Base-by-base conservation (phyloP, 1,140 invertebrate species). In the Ectropis grisescens region DNA sequence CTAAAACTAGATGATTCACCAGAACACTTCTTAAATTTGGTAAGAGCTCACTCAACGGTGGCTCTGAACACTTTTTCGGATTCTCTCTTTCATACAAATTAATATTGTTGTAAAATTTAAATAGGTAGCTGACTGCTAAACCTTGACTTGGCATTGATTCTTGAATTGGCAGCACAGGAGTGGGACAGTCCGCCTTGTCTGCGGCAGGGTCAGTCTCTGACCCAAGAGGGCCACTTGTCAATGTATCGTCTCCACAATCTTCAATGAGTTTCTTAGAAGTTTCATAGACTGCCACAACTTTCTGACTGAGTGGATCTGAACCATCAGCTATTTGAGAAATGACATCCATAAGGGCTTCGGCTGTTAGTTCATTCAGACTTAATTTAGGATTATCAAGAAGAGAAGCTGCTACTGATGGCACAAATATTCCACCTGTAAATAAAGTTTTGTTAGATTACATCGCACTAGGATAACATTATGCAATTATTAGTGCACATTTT, bases 301-400 rank as follows among this genome's bases (percentile, higher is more conserved):
- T 82, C 41, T 87, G 84, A 51, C 85, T 86, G 11, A 88, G 69
- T 7, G 88, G 88, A 70, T 90, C 86, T 9, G 84, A 80, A 8
- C 86, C 86, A 35, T 82, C 82, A n/a, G 83, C 65, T 37, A 90
- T 87, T 68, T 87, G 83, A 16, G 71, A 74, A 23, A 90, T 53
- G 2, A 91, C 84, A 61, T 93, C 91, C 85, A 92, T 89, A 14
- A 93, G 42, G 29, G 86, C 85, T 61, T 89, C 86, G 58, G 53
- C 91, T 49, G 71, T 90, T 80, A 76, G 58, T 57, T 81, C 82
- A 23, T 84, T 78, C 65, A 84, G 84, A 61, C 49, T 61, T 37
- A 69, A 60, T 42, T 60, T 67, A 54, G 67, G 82, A 51, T 64
- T 80, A 41, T 72, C 81, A 36, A 74, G 67, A 12, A 87, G 41